Conservation (phyloP, 2,797 vertebrate species). For the Ctenosaura bakeri region DNA sequence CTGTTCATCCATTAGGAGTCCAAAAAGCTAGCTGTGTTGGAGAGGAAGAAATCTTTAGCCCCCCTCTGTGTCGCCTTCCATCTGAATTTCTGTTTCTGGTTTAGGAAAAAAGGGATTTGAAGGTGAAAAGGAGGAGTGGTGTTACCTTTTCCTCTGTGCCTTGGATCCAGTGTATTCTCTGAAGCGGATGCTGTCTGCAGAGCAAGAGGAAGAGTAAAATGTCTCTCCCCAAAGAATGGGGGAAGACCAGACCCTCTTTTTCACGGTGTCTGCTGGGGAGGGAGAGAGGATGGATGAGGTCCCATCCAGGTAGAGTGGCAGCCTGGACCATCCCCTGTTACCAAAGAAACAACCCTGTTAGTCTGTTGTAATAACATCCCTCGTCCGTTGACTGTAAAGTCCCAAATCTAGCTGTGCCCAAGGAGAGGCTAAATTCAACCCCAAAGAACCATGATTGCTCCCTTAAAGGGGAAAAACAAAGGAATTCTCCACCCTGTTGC, state of each 20-base stretch:
- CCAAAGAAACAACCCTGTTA: too few relatives aligned
- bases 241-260: not conserved
- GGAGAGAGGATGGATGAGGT: too few relatives aligned
- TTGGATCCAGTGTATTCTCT: not conserved
- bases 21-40: not conserved
- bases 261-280: not conserved
- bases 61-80: not conserved
- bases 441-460: not conserved
- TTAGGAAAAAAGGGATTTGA: not conserved
- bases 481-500: not conserved
- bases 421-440: not conserved
- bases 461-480: not conserved
- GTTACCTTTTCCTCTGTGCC: not conserved
- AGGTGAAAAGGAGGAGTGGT: not conserved
- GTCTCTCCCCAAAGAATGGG: not conserved
- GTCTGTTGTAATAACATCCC: too few relatives aligned
- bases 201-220: not conserved
- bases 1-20: fast-evolving
- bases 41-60: not conserved
- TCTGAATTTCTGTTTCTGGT: not conserved
- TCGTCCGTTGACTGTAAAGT: not conserved
- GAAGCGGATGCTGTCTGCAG: not conserved
- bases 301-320: not conserved
- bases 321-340: not conserved
- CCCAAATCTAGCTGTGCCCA: not conserved